Evolutionary conservation across 2,888 invertebrate genomes (phyloP), one percentile per base, ranked within the genome.

Genomic region (Archaeoteleia sp.): DNA sequence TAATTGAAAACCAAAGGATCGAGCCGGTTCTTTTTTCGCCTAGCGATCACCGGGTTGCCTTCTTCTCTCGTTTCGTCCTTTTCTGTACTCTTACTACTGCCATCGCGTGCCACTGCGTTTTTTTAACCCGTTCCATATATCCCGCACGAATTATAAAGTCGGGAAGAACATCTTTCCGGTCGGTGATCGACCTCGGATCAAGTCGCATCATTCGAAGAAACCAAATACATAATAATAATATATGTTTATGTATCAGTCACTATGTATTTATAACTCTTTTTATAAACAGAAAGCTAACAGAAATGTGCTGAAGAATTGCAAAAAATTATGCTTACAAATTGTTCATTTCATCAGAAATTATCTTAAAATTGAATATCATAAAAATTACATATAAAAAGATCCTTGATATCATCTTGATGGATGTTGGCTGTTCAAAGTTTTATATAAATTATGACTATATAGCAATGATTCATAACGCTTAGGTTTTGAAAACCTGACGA

Each of bases 1-100:
- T 66, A 66, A 66, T 60, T 60, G 55, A 61, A 61, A 67, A 40
- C 45, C 60, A 51, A 61, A 45, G 48, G 40, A 23, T 30, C 27
- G 25, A 46, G 34, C 29, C 42, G 32, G 55, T 30, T 32, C 30
- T 65, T 58, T 58, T 66, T 53, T 58, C 39, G 43, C 8, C 53
- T 46, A 20, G 17, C 14, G 15, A 46, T 57, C 46, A 23, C 37
- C 10, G 8, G 25, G n/a, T 8, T 25, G 17, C 17, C 35, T 37
- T 15, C 10, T 48, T 34, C 23, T 40, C 45, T 46, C 34, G 29
- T 42, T 34, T 55, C 35, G 6, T 32, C 12, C 43, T 37, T 45
- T 32, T 13, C 17, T 15, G 30, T 3, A 20, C 27, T 35, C 27
- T 13, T 37, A 23, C 32, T 34, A 53, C 27, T 53, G 27, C 8